Conservation (phyloP, 2,113 vertebrate species). For the Mormoops blainvillei region DNA sequence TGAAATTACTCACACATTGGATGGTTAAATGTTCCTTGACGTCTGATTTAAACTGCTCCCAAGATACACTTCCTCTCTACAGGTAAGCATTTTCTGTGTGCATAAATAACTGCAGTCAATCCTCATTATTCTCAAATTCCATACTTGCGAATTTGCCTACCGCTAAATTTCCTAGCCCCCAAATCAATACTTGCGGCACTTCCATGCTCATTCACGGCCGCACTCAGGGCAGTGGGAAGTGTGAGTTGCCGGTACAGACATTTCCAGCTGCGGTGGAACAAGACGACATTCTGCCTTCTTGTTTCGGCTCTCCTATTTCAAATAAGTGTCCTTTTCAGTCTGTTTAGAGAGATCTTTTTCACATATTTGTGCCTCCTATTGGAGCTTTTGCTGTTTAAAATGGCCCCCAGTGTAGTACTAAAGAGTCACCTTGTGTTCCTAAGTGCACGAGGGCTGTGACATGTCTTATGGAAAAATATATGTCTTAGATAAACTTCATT, state of each 20-base stretch:
- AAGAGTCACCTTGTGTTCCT: not conserved
- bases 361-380: not conserved
- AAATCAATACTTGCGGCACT: not conserved
- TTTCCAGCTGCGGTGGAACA: not conserved
- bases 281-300: not conserved
- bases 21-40: not conserved
- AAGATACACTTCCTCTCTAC: not conserved
- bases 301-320: not conserved
- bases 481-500: not conserved
- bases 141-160: not conserved
- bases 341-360: not conserved
- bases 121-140: not conserved
- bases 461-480: not conserved
- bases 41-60: not conserved
- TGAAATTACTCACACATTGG: not conserved
- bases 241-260: not conserved
- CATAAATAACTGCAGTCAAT: not conserved
- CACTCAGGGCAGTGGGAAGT: not conserved
- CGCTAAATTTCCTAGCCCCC: not conserved
- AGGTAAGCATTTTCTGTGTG: not conserved
- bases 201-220: not conserved
- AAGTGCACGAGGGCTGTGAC: not conserved
- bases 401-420: not conserved
- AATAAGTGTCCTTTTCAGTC: not conserved
- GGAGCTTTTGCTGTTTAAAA: not conserved